A percentile compares a stretch with the other conserved stretches of the same genome.
Conservation (phyloP, 2,888 invertebrate genomes). For the Acheta domesticus region DNA sequence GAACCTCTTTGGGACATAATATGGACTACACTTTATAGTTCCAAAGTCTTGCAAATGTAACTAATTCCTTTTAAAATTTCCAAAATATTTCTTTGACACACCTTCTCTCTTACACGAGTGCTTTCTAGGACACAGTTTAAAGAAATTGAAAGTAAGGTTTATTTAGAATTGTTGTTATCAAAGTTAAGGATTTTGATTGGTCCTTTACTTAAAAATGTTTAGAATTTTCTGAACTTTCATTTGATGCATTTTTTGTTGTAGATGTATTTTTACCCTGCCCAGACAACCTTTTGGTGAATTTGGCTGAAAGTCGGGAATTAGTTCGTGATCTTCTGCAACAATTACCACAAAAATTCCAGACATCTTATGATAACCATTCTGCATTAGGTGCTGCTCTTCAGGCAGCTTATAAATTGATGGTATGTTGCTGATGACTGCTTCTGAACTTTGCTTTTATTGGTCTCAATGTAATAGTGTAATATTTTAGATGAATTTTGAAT, state of each 20-base stretch:
- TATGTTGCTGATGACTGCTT: constrained; percentile 45
- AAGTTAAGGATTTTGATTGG: no score
- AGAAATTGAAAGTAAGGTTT: no score
- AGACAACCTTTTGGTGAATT: constrained; percentile 86
- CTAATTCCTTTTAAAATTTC: no score
- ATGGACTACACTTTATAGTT: no score
- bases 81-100: no score
- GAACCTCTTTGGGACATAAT: no score
- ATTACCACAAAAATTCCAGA: constrained; percentile 70
- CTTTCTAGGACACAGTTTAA: no score
- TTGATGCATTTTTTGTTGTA: constrained; percentile 45
- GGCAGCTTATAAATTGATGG: constrained; percentile 88
- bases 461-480: no score
- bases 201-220: not conserved
- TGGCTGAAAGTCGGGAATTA: constrained; percentile 77
- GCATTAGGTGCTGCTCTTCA: constrained; percentile 92
- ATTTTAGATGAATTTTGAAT: no score
- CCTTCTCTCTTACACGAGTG: no score
- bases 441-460: not conserved
- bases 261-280: constrained; percentile 94
- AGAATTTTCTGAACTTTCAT: not conserved
- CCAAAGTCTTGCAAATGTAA: no score
- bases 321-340: constrained; percentile 71
- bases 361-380: constrained; percentile 68
- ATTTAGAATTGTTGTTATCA: no score